A percentile compares a stretch with the other conserved stretches of the same genome.
These are phyloP conservation scores for Drosophila suzukii DNA, from an alignment of 1,140 invertebrate genomes.

Conservation along the genomic window DNA sequence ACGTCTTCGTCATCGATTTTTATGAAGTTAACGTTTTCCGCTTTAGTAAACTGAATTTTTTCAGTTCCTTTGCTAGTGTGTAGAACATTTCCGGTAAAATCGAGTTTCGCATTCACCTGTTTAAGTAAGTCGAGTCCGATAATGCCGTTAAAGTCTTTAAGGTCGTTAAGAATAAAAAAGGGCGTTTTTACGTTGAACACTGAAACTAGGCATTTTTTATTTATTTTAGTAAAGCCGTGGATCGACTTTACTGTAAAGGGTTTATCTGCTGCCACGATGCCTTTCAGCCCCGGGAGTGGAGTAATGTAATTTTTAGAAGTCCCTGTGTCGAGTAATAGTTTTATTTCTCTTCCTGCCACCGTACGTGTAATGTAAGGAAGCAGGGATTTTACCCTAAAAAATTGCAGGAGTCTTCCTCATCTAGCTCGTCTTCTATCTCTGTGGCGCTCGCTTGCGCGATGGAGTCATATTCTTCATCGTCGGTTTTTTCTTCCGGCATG, in stretches of 20 bases:
- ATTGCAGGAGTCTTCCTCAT: background rate
- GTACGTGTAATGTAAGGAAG: no score
- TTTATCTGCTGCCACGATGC: background rate
- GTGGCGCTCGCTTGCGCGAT: background rate
- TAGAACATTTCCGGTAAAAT: background rate
- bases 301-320: slow-evolving; percentile 1
- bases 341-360: background rate
- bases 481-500: background rate
- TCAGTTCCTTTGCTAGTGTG: background rate
- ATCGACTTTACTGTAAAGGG: background rate
- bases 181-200: background rate
- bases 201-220: background rate
- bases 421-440: background rate
- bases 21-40: no score
- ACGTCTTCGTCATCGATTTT: background rate
- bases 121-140: background rate
- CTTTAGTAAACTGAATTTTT: background rate
- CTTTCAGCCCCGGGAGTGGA: slow-evolving; percentile 1
- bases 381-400: background rate
- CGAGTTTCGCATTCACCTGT: background rate
- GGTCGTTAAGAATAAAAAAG: background rate
- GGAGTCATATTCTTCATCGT: background rate
- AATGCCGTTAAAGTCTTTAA: background rate
- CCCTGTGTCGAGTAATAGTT: background rate
- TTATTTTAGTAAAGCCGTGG: background rate